phyloP scores from a whole-genome alignment of 2,888 invertebrate genomes.

The Volucella inanis region DNA sequence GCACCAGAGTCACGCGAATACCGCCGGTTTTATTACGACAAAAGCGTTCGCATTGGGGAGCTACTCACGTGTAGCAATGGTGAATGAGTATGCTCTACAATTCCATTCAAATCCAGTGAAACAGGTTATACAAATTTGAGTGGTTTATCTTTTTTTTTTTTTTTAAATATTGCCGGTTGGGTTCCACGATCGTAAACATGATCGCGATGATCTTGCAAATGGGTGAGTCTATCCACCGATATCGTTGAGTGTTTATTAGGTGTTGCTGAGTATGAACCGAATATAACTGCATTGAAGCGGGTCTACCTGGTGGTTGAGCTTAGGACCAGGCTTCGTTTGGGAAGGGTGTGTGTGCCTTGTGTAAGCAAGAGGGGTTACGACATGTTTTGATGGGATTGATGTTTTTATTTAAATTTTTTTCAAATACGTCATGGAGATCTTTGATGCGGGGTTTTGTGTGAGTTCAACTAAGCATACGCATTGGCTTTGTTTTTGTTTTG shows the following conservation, averaged over 20 bases:
- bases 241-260: not conserved
- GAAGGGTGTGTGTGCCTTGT: conserved; percentile 4
- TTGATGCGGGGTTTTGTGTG: not conserved
- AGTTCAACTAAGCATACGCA: not conserved
- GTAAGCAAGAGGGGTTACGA: conserved; percentile 1
- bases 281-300: conserved; percentile 59
- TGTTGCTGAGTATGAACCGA: conserved; percentile 22
- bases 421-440: too few relatives aligned
- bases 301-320: conserved; percentile 44
- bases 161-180: conserved; percentile 8
- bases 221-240: conserved; percentile 5
- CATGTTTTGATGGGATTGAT: not conserved
- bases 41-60: conserved; percentile 16
- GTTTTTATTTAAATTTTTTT: not conserved
- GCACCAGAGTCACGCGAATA: conserved; percentile 21
- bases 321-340: conserved; percentile 8
- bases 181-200: conserved; percentile 3
- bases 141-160: not conserved
- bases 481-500: not conserved
- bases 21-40: not conserved
- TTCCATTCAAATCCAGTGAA: not conserved
- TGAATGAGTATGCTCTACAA: conserved; percentile 6
- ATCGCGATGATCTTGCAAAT: conserved; percentile 28
- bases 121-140: conserved; percentile 43
- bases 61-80: conserved; percentile 50